Evolutionary conservation across 2,113 vertebrate genomes (phyloP).

Genomic region (Calonectris borealis): DNA sequence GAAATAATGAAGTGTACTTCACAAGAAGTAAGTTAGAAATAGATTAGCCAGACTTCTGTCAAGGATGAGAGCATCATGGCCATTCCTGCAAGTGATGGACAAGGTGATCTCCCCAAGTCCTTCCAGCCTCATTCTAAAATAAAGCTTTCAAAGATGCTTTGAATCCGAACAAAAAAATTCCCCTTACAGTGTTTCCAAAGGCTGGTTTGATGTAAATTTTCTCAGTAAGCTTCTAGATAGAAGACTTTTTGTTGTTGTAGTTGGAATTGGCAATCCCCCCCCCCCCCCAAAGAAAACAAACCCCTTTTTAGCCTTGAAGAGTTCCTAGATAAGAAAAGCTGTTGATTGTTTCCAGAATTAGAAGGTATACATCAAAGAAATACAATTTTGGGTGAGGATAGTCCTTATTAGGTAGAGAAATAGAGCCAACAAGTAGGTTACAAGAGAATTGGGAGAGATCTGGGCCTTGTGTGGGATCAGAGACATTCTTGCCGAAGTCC

Average conservation of each 20-base stretch:
- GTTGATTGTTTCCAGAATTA: not conserved
- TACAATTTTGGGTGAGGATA: not conserved
- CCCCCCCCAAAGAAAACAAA: not conserved
- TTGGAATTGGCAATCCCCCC: not conserved
- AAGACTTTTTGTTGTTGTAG: not conserved
- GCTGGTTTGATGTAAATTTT: not conserved
- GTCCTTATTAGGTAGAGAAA: not conserved
- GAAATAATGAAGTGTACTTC: not conserved
- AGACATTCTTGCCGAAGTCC: not conserved
- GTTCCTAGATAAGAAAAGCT: not conserved
- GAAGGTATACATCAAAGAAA: not conserved
- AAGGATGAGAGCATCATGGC: not conserved
- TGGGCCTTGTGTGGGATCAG: conserved; percentile 1
- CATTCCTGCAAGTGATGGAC: not conserved
- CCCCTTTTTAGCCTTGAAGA: not conserved
- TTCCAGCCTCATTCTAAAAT: not conserved
- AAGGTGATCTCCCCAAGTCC: not conserved
- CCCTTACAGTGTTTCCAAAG: not conserved
- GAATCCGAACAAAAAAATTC: not conserved
- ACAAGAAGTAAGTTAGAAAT: not conserved
- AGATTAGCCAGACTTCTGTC: not conserved
- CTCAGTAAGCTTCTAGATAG: not conserved
- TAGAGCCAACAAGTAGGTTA: not conserved
- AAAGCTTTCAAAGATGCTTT: not conserved
- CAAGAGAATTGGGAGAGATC: not conserved